Evolutionary conservation across 1,140 invertebrate genomes (phyloP), one percentile per base, ranked within the genome.

Genomic region (Tribolium castaneum): DNA sequence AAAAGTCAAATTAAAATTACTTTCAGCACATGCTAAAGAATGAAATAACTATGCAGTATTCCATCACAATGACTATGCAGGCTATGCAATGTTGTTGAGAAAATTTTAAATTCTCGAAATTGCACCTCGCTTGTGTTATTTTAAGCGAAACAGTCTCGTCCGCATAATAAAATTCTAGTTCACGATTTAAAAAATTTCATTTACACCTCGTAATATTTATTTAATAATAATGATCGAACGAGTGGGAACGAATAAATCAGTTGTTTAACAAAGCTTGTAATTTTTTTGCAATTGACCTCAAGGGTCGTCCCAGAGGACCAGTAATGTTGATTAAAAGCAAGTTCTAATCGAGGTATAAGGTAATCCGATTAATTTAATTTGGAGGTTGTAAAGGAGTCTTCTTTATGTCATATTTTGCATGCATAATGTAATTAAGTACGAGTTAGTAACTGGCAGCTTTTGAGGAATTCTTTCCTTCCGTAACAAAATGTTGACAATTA

Each of bases 351-450:
- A 25, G 22, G 54, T 59, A 19, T 59, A 59, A 3, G 54, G 54
- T 14, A 39, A 70, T 70, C 12, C n/a, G 14, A 70, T 70, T 70
- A 70, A 70, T 14, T 70, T 70, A 70, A 70, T 70, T 45, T 70
- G 12, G 66, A 45, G 35, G 30, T 39, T 70, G 66, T 49, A 39
- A 70, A 70, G 39, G 45, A 22, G 30, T 19, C 34, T 39, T 14
- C 39, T 70, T 39, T 70, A 70, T 70, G 62, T 4, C 35, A 19
- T 70, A 70, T 70, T 70, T 34, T 70, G 62, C 62, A 70, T 70
- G 22, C 35, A 70, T 70, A 70, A 70, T 70, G 62, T 35, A 70
- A 70, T 70, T 70, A 70, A 12, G 14, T 35, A 1, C 6, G 30
- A 70, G 12, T 19, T 45, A 30, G 12, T 34, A 70, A 19, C 16